Conservation (phyloP, 2,888 invertebrate genomes). For the Eretmocerus hayati region DNA sequence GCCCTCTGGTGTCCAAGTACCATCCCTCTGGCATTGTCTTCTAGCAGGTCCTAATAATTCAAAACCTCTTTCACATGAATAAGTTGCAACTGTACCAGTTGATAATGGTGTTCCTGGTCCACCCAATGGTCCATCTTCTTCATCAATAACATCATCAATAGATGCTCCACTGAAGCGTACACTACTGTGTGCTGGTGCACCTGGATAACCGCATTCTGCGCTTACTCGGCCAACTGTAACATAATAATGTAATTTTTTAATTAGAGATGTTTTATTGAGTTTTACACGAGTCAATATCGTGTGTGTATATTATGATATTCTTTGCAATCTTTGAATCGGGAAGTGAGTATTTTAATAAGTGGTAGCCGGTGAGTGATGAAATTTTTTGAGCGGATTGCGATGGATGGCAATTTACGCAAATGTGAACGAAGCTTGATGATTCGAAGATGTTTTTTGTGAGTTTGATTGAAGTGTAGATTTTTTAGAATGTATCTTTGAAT, state of each 20-base stretch:
- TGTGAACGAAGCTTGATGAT: too few species aligned
- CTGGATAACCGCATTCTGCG: constrained; percentile 72
- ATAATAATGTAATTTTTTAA: neutral
- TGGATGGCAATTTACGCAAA: too few species aligned
- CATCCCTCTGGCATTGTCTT: constrained; percentile 65
- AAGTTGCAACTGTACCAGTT: constrained; percentile 66
- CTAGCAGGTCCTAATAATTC: constrained; percentile 83
- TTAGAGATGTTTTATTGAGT: too few species aligned
- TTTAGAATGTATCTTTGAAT: too few species aligned
- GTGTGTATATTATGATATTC: too few species aligned
- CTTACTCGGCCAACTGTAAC: constrained; percentile 25
- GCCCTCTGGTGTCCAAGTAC: constrained; percentile 80
- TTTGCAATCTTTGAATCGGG: neutral
- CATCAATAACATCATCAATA: constrained; percentile 41
- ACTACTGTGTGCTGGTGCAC: constrained; percentile 80
- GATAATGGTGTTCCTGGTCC: constrained; percentile 38
- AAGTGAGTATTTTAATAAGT: too few species aligned
- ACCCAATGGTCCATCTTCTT: constrained; percentile 37
- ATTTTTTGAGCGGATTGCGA: too few species aligned
- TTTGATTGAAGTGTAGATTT: too few species aligned
- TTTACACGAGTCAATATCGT: too few species aligned
- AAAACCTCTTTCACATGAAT: constrained; percentile 82
- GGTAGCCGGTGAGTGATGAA: too few species aligned
- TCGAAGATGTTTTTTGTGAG: too few species aligned
- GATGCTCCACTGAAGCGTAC: constrained; percentile 62